Evolutionary conservation across 2,888 invertebrate species (phyloP).

Genomic region (Meloe dianella): DNA sequence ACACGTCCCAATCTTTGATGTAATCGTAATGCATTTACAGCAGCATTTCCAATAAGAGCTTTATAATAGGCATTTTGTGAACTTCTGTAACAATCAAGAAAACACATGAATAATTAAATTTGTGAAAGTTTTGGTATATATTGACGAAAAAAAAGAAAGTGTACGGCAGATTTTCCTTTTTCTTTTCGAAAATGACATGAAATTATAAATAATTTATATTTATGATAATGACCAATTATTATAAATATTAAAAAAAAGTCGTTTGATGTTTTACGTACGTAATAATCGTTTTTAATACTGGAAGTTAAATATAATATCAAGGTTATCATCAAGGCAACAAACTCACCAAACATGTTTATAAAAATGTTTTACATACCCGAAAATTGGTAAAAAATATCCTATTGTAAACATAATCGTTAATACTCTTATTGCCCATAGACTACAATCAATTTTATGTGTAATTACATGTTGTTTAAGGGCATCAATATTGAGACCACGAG

Average conservation of each 20-base stretch:
- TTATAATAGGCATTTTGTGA: constrained; percentile 86
- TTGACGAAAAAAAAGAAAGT: too few relatives aligned
- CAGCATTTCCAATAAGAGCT: constrained; percentile 90
- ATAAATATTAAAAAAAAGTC: too few relatives aligned
- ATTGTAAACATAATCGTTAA: constrained; percentile 83
- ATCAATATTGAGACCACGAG: constrained; percentile 64
- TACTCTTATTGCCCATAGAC: constrained; percentile 85
- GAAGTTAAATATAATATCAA: constrained; percentile 18
- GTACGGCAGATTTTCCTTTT: too few relatives aligned
- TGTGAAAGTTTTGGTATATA: too few relatives aligned
- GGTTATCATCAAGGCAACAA: constrained; percentile 3
- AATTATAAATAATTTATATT: too few relatives aligned
- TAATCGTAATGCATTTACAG: constrained; percentile 91
- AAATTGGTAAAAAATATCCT: constrained; percentile 84
- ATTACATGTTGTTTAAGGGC: constrained; percentile 75
- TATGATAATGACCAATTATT: too few relatives aligned
- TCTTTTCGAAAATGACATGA: too few relatives aligned
- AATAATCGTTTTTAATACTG: too few relatives aligned
- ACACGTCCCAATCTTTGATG: constrained; percentile 92
- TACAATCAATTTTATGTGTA: constrained; percentile 85
- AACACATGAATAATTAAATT: too few relatives aligned
- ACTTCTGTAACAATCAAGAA: constrained; percentile 63
- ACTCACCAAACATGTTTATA: neutral
- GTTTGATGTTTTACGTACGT: too few relatives aligned
- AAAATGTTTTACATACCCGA: constrained; percentile 76